A percentile compares a stretch with the other conserved stretches of the same genome.
Conservation (phyloP, 2,888 invertebrate genomes). For the Thecocarcelia acutangulata region DNA sequence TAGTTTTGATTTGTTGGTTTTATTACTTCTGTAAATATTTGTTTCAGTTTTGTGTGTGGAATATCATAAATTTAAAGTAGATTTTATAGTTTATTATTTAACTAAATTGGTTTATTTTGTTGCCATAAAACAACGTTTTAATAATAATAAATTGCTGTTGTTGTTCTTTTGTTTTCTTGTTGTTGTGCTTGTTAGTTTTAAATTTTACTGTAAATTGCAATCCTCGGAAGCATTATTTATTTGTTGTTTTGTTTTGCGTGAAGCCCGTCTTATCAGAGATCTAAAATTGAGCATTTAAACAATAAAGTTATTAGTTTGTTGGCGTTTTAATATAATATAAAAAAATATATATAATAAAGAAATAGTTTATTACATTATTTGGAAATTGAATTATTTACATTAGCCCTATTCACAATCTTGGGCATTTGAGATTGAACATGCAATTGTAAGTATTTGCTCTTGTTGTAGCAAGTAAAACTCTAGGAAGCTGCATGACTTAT, state of each 20-base stretch:
- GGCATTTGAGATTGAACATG: too few species aligned
- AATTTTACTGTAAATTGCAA: conserved; percentile 86
- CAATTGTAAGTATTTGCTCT: too few species aligned
- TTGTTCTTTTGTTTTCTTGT: conserved; percentile 18
- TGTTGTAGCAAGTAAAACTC: too few species aligned
- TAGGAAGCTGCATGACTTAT: too few species aligned
- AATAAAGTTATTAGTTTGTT: neutral
- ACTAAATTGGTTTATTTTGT: conserved; percentile 23
- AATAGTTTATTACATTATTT: neutral
- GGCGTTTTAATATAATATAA: neutral
- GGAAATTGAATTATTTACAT: too few species aligned
- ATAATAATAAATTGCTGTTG: conserved; percentile 24
- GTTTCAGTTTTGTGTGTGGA: conserved; percentile 9
- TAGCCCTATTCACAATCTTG: too few species aligned
- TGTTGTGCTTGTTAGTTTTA: conserved; percentile 4
- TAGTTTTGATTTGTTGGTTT: conserved; percentile 23
- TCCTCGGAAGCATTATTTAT: conserved; percentile 88
- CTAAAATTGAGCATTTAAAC: conserved; percentile 76
- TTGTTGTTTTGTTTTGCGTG: conserved; percentile 90
- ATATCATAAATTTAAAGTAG: conserved; percentile 13
- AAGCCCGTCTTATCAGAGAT: conserved; percentile 90
- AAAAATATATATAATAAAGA: neutral
- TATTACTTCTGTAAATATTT: conserved; percentile 28
- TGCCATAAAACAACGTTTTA: conserved; percentile 36
- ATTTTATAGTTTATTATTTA: conserved; percentile 15